Base-by-base conservation (phyloP, 2,113 vertebrate species). In the Misgurnus mizolepis region DNA sequence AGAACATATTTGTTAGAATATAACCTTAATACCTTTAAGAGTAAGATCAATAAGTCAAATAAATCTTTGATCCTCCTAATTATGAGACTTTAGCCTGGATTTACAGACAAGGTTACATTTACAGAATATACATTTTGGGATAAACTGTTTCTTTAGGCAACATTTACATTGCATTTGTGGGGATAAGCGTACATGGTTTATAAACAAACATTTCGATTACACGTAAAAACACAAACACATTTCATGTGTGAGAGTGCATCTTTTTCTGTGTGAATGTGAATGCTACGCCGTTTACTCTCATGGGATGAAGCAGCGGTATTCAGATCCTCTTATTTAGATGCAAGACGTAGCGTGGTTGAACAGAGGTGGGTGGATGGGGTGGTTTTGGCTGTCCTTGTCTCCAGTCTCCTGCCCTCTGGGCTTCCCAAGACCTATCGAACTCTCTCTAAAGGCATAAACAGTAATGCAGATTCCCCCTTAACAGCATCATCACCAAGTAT, bases 241-340 rank as follows among this genome's bases (percentile, higher is more conserved):
- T 82, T 75, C 40, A 55, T 56, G 61, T 67, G 62, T 8, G 56
- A 67, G 84, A 39, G 66, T 53, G 82, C 61, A 17, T 64, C 68
- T 62, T 64, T 78, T 66, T 65, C 73, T 86, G 87, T 67, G 83
- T 81, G 84, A 79, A 83, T 73, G 81, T 66, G 58, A 55, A 49
- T 76, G 66, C 61, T 14, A 88, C 45, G 76, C 78, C n/a, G 78
- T 82, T 81, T 22, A 82, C 81, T 86, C 89, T 87, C 67, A 18
- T 82, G 87, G 86, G 85, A 92, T 91, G 88, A 93, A 93, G 87
- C 88, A 88, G 87, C 89, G 89, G 89, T 93, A 93, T 93, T 92
- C 92, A 93, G 83, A 85, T 83, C 73, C 67, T 87, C 91, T 93
- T 87, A 93, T 93, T 93, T 92, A 90, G 88, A 93, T 93, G 90